phyloP scores from a whole-genome alignment of 2,888 invertebrate species.

The Tinea pellionella region DNA sequence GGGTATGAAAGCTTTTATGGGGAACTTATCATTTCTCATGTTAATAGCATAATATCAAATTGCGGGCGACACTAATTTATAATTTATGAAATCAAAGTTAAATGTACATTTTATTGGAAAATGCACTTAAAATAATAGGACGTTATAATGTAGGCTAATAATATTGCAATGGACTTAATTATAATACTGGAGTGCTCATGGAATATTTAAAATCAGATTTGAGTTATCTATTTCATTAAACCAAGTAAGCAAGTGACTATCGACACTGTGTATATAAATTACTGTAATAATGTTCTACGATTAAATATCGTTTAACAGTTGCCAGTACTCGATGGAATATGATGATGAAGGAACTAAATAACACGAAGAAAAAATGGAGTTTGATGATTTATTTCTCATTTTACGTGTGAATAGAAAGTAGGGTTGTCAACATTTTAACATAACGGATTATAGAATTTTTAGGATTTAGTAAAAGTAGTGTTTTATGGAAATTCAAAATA shows the following conservation, averaged over 20 bases:
- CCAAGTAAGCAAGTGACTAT: neutral
- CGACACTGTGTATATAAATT: neutral
- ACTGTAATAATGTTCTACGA: neutral
- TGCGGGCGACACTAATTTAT: too few species aligned
- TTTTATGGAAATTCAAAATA: too few species aligned
- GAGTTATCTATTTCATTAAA: constrained; percentile 2
- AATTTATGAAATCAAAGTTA: neutral
- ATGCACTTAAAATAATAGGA: neutral
- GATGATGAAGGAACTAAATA: neutral
- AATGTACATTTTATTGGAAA: neutral
- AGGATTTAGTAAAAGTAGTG: too few species aligned
- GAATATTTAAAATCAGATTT: neutral
- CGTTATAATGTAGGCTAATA: neutral
- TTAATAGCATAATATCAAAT: too few species aligned
- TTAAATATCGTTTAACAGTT: neutral
- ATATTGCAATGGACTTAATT: neutral
- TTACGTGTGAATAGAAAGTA: neutral
- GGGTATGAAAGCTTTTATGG: too few species aligned
- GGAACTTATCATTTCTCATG: too few species aligned
- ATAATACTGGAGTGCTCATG: neutral
- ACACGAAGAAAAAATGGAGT: neutral
- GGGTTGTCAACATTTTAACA: too few species aligned
- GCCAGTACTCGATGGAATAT: neutral
- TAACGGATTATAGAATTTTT: too few species aligned
- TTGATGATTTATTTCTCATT: constrained; percentile 8